phyloP scores from a whole-genome alignment of 2,113 vertebrate genomes.

The Hyaena hyaena region DNA sequence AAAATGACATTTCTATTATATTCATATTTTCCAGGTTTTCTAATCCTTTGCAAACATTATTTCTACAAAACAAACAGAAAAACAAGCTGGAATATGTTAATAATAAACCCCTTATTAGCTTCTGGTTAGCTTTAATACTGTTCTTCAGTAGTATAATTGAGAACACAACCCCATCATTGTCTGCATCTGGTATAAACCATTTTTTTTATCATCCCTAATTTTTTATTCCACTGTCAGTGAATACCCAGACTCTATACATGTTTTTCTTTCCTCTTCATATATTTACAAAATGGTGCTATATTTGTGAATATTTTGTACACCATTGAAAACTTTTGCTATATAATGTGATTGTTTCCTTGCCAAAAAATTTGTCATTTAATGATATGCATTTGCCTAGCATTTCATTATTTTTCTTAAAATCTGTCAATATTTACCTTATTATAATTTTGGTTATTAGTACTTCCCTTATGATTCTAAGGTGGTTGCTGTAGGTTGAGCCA shows the following conservation, averaged over 20 bases:
- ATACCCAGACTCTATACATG: not conserved
- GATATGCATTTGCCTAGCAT: not conserved
- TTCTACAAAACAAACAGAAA: not conserved
- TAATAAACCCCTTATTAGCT: not conserved
- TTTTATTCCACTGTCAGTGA: not conserved
- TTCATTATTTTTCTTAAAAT: not conserved
- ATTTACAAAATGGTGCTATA: not conserved
- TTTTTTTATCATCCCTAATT: not conserved
- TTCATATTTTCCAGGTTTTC: not conserved
- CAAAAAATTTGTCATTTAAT: not conserved
- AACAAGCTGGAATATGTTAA: not conserved
- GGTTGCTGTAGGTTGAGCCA: not conserved
- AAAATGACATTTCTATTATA: not conserved
- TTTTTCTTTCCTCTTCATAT: not conserved
- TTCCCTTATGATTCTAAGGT: not conserved
- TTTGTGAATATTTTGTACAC: not conserved
- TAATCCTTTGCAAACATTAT: not conserved
- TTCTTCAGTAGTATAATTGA: not conserved
- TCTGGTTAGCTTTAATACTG: not conserved
- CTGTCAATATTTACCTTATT: not conserved
- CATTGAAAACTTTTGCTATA: not conserved
- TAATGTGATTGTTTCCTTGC: not conserved
- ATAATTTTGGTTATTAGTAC: not conserved
- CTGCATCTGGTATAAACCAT: not conserved
- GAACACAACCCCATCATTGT: not conserved